A percentile compares a stretch with the other conserved stretches of the same genome.
Conservation (phyloP, 2,888 invertebrate species). For the Oeneis ivallda region DNA sequence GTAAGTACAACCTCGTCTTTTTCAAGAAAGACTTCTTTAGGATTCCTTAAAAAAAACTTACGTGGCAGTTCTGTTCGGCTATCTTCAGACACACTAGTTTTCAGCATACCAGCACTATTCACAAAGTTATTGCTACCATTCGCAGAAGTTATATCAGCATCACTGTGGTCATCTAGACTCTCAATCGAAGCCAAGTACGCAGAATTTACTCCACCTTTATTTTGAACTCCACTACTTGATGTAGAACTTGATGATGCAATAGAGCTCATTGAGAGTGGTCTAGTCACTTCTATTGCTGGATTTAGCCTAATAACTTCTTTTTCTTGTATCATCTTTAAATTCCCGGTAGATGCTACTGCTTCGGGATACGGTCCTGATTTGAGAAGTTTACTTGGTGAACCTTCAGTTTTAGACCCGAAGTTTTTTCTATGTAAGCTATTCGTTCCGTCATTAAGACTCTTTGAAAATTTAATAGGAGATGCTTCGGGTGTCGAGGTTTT, state of each 20-base stretch:
- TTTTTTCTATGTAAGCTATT: constrained; percentile 73
- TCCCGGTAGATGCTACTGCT: constrained; percentile 68
- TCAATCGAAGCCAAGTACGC: constrained; percentile 94
- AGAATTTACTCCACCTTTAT: constrained; percentile 84
- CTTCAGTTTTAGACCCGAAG: constrained; percentile 53
- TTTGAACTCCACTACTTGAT: constrained; percentile 83
- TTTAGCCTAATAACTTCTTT: constrained; percentile 76
- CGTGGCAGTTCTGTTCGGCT: constrained; percentile 60
- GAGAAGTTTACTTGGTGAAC: constrained; percentile 58
- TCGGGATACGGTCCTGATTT: constrained; percentile 69
- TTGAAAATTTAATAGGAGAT: constrained; percentile 61
- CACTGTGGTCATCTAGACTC: constrained; percentile 91
- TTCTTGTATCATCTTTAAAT: constrained; percentile 67
- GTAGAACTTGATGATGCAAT: constrained; percentile 88
- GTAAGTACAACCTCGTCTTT: too few species aligned
- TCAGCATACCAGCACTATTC: constrained; percentile 65
- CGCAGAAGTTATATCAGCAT: constrained; percentile 82
- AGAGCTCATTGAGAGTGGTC: constrained; percentile 89
- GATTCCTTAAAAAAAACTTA: constrained; percentile 49
- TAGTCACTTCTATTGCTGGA: constrained; percentile 79
- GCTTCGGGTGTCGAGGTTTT: constrained; percentile 54
- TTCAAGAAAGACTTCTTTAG: too few species aligned
- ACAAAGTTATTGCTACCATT: constrained; percentile 74
- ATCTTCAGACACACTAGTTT: constrained; percentile 61
- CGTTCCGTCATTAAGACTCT: constrained; percentile 56